A percentile compares a stretch with the other conserved stretches of the same genome.
Conservation (phyloP, 2,113 vertebrate species). For the Perccottus glenii region DNA sequence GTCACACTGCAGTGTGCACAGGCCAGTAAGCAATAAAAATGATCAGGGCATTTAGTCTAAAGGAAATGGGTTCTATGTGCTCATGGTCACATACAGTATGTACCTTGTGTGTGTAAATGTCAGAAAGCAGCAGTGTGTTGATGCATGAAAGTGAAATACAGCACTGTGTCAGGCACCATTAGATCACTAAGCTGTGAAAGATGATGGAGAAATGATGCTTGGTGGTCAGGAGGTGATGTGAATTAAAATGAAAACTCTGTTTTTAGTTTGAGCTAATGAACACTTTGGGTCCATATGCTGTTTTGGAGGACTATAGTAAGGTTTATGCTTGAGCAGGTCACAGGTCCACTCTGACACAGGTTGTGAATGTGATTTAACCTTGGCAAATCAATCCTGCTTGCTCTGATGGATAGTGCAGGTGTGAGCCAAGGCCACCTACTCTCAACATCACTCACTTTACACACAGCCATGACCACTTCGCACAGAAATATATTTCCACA, state of each 20-base stretch:
- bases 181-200: constrained; percentile 51
- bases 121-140: background rate
- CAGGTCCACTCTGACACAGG: constrained; percentile 2
- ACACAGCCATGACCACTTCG: background rate
- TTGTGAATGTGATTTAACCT: constrained; percentile 26
- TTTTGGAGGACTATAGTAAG: constrained; percentile 6
- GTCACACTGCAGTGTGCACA: background rate
- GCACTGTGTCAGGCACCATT: constrained; percentile 27
- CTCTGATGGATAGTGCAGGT: constrained; percentile 51
- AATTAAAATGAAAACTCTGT: constrained; percentile 46
- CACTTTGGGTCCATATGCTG: background rate
- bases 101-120: background rate
- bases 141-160: background rate
- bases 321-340: constrained; percentile 12
- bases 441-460: constrained; percentile 20
- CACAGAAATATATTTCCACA: constrained; percentile 9
- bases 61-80: background rate
- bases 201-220: constrained; percentile 25
- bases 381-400: constrained; percentile 27
- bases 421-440: constrained; percentile 35
- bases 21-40: background rate
- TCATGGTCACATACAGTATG: background rate
- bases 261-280: constrained; percentile 2
- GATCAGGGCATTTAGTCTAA: background rate
- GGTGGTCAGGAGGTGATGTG: constrained; percentile 26